These are phyloP conservation scores for Trichogramma pretiosum DNA, from an alignment of 1,140 invertebrate genomes.

Conservation along the genomic window DNA sequence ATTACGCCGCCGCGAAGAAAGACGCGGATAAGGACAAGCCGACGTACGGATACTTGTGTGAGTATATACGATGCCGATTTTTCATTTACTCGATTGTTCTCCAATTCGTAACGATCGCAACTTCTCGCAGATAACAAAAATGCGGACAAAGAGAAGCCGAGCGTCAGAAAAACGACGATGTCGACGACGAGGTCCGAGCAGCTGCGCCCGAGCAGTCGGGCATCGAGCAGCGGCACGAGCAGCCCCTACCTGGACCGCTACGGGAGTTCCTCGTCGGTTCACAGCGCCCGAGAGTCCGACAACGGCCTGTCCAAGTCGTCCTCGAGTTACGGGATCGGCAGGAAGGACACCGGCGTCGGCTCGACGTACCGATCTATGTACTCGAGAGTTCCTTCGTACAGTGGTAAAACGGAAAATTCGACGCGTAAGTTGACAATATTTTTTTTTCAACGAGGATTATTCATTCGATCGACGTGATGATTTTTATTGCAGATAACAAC, in stretches of 20 bases:
- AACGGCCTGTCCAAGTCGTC: conserved; percentile 23
- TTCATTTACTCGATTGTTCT: neutral
- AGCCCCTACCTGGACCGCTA: conserved; percentile 29
- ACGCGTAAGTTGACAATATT: conserved; percentile 24
- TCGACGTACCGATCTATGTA: conserved; percentile 31
- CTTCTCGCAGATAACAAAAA: conserved; percentile 30
- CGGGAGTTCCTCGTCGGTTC: conserved; percentile 33
- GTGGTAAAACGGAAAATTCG: conserved; percentile 23
- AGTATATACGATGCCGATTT: too few relatives aligned
- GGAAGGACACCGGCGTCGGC: conserved; percentile 34
- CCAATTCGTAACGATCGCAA: neutral
- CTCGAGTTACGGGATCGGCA: conserved; percentile 29
- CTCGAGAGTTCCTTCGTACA: conserved; percentile 29
- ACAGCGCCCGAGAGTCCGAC: conserved; percentile 32
- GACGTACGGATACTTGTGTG: conserved; percentile 34
- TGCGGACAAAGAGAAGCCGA: conserved; percentile 32
- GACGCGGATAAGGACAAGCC: conserved; percentile 34
- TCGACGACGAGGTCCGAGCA: too few relatives aligned
- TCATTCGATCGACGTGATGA: too few relatives aligned
- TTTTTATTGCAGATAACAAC: conserved; percentile 1
- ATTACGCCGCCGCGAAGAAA: conserved; percentile 32
- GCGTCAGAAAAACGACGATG: conserved; percentile 25
- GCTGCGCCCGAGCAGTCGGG: conserved; percentile 29
- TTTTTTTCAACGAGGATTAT: too few relatives aligned
- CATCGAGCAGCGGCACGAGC: conserved; percentile 30